Evolutionary conservation across 2,888 invertebrate species (phyloP), one percentile per base, ranked within the genome.

Genomic region (Drosophila kokeensis): DNA sequence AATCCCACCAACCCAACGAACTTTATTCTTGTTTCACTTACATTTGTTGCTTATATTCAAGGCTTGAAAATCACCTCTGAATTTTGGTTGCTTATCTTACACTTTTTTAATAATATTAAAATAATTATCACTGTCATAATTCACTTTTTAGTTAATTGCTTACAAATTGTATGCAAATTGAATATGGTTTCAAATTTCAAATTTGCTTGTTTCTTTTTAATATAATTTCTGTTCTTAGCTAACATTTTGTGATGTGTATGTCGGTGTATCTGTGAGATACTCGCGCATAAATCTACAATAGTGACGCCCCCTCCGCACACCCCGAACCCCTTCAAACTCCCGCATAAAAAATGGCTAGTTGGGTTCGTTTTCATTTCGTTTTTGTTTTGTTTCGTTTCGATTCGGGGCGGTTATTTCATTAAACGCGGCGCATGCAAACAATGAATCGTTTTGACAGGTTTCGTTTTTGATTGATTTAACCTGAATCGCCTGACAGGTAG

Each of bases 401-500:
- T 59, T 61, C 68, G 63, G 67, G 70, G 76, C 76, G 70, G 70
- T 73, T 80, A 77, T 79, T 82, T 79, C 83, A 79, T 75, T 86
- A 82, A 83, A 80, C 57, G 71, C 78, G 63, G 66, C 78, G 74
- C 68, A 69, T 64, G 71, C 76, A 84, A 79, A 87, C 88, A 89
- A 88, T 87, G 85, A 87, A 82, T 84, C 79, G 90, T 82, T 87
- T 89, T 89, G 90, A 89, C 90, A 90, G 88, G 84, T 88, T 76
- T 85, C 84, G 78, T 87, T 79, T 73, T 85, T 89, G 86, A 89
- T 89, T 89, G 88, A 89, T 82, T 89, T 89, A 87, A 87, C 87
- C 87, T 87, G 87, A 87, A 87, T 87, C 78, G 74, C 21, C 66
- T 87, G 87, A 89, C 87, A 87, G 87, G 81, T 84, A 87, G 73